A percentile compares a stretch with the other conserved stretches of the same genome.
Conservation (phyloP, 2,797 vertebrate species). For the Hippoglossus hippoglossus region DNA sequence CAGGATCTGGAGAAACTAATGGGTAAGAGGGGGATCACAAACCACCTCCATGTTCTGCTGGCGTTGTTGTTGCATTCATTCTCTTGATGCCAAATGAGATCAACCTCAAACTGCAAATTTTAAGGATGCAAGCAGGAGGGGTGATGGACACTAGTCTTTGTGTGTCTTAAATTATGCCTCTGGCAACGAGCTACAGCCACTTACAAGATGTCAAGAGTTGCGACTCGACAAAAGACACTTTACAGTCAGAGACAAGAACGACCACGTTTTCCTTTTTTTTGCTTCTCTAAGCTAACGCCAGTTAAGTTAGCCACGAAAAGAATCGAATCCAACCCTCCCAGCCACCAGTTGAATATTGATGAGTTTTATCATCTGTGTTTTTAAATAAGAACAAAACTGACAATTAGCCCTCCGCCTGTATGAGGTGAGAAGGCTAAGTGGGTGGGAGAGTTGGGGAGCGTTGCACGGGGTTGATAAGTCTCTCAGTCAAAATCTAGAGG, state of each 20-base stretch:
- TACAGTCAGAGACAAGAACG: constrained; percentile 70
- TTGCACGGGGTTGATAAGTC: constrained; percentile 46
- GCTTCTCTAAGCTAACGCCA: constrained; percentile 74
- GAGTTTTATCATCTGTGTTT: constrained; percentile 98
- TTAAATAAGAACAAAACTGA: constrained; percentile 83
- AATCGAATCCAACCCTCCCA: constrained; percentile 78
- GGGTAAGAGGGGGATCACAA: constrained; percentile 21
- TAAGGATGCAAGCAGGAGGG: constrained; percentile 58
- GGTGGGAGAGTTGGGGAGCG: constrained; percentile 69
- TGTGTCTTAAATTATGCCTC: constrained; percentile 78
- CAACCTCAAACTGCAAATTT: constrained; percentile 61
- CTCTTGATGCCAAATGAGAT: constrained; percentile 74
- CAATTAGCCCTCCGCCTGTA: constrained; percentile 70
- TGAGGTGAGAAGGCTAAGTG: constrained; percentile 68
- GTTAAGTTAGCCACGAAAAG: constrained; percentile 74
- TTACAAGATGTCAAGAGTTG: constrained; percentile 82
- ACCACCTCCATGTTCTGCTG: constrained; percentile 46
- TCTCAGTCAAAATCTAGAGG: constrained; percentile 58
- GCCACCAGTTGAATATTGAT: constrained; percentile 91
- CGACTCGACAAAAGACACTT: constrained; percentile 78
- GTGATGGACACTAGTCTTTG: constrained; percentile 68
- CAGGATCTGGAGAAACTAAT: constrained; percentile 51
- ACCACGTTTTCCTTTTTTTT: constrained; percentile 68
- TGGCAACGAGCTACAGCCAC: constrained; percentile 79
- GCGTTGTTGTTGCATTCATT: constrained; percentile 66